Conservation (phyloP, 2,888 invertebrate species). For the Hypercompe scribonia region DNA sequence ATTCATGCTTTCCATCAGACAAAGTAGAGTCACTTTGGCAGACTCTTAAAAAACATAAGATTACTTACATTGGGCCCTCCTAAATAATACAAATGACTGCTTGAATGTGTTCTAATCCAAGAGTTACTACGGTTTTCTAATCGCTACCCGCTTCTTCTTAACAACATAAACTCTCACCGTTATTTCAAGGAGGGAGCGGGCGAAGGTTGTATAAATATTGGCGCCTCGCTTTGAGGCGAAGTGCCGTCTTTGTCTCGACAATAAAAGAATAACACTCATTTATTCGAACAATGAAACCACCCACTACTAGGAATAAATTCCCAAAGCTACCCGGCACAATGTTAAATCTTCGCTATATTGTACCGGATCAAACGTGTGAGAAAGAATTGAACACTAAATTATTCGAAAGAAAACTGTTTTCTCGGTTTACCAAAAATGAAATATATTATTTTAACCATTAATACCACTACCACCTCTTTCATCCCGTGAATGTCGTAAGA, state of each 20-base stretch:
- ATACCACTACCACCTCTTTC: neutral
- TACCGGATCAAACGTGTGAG: conserved; percentile 24
- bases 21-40: too few species aligned
- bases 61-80: too few species aligned
- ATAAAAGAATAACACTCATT: conserved; percentile 86
- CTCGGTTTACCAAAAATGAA: neutral
- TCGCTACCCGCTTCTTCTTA: conserved; percentile 19
- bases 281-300: conserved; percentile 76
- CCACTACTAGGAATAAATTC: conserved; percentile 50
- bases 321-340: conserved; percentile 48
- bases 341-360: conserved; percentile 50
- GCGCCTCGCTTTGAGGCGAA: conserved; percentile 79
- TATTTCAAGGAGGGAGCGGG: conserved; percentile 62
- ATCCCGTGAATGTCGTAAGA: neutral
- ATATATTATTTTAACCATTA: neutral
- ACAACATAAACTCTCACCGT: conserved; percentile 37
- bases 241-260: conserved; percentile 82
- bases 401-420: conserved; percentile 6
- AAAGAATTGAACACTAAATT: conserved; percentile 4
- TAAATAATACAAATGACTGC: neutral
- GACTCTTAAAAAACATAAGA: too few species aligned
- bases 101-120: too few species aligned
- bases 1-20: too few species aligned
- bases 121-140: neutral
- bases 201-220: conserved; percentile 83